Conservation (phyloP, 2,888 invertebrate genomes). For the Agrypnus murinus region DNA sequence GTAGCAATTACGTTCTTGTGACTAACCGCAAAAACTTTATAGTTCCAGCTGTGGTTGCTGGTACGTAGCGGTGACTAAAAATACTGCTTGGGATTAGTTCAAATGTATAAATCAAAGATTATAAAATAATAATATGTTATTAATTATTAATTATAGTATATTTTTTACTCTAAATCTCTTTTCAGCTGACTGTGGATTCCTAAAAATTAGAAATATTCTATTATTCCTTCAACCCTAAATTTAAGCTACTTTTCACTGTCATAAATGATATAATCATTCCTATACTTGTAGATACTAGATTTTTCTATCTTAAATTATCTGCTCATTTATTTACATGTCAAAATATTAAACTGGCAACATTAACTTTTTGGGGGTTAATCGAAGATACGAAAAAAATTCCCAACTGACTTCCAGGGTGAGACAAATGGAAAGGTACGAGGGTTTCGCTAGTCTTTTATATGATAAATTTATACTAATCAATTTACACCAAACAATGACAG, state of each 20-base stretch:
- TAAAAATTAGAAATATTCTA: too few relatives aligned
- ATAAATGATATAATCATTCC: background rate
- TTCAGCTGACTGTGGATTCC: too few relatives aligned
- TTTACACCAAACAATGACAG: constrained; percentile 43
- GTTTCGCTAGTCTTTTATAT: constrained; percentile 36
- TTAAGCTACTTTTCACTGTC: background rate
- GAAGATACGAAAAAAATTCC: constrained; percentile 34
- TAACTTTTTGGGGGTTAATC: constrained; percentile 43
- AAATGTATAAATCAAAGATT: too few relatives aligned
- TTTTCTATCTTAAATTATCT: constrained; percentile 27
- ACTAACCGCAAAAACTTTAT: too few relatives aligned
- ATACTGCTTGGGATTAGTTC: too few relatives aligned
- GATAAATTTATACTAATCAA: constrained; percentile 43
- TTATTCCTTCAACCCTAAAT: too few relatives aligned
- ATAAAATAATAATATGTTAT: too few relatives aligned
- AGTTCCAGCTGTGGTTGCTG: too few relatives aligned
- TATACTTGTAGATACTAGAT: background rate
- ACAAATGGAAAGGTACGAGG: constrained; percentile 48
- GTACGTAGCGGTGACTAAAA: too few relatives aligned
- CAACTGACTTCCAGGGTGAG: constrained; percentile 44
- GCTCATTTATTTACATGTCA: constrained; percentile 29
- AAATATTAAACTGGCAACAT: constrained; percentile 29
- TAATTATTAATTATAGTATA: too few relatives aligned
- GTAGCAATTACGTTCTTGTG: too few relatives aligned
- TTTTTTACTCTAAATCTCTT: too few relatives aligned